These are phyloP conservation scores for Psammodynastes pulverulentus DNA, from an alignment of 2,113 vertebrate genomes.

Conservation along the genomic window DNA sequence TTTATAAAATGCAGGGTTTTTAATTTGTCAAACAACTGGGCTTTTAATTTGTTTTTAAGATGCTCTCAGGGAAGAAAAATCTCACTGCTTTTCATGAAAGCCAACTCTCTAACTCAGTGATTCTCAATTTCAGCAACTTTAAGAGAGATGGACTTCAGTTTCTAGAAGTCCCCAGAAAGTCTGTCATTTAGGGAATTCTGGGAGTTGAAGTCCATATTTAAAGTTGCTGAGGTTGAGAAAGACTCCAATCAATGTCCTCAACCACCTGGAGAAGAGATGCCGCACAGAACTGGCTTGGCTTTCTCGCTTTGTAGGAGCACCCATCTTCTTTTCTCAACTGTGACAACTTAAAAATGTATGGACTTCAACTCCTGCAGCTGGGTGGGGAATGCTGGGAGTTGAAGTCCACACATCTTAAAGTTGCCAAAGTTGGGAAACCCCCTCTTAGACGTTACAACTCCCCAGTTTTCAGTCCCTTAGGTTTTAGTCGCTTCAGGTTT, in stretches of 20 bases:
- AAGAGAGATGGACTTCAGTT: background rate
- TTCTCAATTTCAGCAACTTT: background rate
- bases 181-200: background rate
- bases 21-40: background rate
- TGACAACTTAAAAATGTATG: background rate
- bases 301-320: background rate
- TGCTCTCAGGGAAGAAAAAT: background rate
- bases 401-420: background rate
- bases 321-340: background rate
- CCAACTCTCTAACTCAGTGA: background rate
- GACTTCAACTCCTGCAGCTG: background rate
- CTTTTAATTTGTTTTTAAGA: background rate
- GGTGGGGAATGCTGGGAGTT: background rate
- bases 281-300: background rate
- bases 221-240: background rate
- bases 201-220: background rate
- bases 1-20: background rate
- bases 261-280: background rate
- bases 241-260: background rate
- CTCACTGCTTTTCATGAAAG: background rate
- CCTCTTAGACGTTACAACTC: background rate
- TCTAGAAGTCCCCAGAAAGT: background rate
- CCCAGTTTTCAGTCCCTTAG: background rate
- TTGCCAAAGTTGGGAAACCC: background rate
- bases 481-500: too few species aligned